Evolutionary conservation across 2,113 vertebrate species (phyloP).

Genomic region (Nyctereutes procyonoides): DNA sequence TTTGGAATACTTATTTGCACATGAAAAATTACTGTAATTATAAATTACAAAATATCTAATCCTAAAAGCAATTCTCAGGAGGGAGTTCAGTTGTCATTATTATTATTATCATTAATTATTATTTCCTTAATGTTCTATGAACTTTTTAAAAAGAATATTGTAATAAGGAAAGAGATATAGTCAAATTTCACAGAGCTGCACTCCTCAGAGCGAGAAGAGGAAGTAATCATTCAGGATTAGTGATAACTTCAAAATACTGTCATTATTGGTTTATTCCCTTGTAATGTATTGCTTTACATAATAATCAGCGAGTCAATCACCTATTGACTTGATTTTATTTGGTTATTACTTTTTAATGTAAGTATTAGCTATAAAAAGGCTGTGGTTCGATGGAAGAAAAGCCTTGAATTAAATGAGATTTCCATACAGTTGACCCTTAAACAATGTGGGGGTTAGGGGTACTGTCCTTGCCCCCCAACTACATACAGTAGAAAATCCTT

Average conservation of each 20-base stretch:
- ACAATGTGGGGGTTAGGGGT: not conserved
- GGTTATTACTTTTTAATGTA: not conserved
- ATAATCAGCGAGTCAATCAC: not conserved
- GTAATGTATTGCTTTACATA: not conserved
- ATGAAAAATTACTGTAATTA: not conserved
- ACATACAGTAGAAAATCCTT: not conserved
- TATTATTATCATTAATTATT: not conserved
- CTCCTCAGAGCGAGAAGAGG: not conserved
- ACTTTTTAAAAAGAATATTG: not conserved
- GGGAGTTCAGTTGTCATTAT: not conserved
- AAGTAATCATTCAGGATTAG: not conserved
- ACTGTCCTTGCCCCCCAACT: not conserved
- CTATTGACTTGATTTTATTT: slow-evolving; percentile 22
- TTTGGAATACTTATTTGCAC: not conserved
- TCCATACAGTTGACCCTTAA: not conserved
- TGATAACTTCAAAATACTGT: not conserved
- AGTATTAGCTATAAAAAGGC: not conserved
- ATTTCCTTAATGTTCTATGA: not conserved
- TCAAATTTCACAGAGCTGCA: not conserved
- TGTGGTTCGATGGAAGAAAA: slow-evolving; percentile 19
- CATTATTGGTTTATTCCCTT: not conserved
- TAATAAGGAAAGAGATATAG: not conserved
- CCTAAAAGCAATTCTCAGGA: not conserved
- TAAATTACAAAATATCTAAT: slow-evolving; percentile 2
- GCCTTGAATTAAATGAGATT: slow-evolving; percentile 3